phyloP scores from a whole-genome alignment of 2,888 invertebrate genomes.

The Miltochrista miniata region DNA sequence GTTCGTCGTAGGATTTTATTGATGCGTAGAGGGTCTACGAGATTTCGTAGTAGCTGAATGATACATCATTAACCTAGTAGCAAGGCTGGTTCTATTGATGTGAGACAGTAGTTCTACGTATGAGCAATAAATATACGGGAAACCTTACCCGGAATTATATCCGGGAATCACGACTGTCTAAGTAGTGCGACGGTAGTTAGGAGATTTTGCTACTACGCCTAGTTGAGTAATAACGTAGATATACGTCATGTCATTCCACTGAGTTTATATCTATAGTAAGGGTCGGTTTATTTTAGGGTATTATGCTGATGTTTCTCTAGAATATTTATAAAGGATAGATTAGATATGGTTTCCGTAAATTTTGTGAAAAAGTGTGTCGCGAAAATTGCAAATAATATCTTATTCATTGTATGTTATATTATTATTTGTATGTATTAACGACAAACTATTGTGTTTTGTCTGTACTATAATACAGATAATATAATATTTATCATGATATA shows the following conservation, averaged over 20 bases:
- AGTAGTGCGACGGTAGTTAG: slow-evolving; percentile 33
- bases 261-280: slow-evolving; percentile 32
- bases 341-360: too few relatives aligned
- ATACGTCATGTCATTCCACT: slow-evolving; percentile 34
- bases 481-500: background rate
- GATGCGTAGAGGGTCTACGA: slow-evolving; percentile 35
- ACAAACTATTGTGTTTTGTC: background rate
- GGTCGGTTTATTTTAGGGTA: slow-evolving; percentile 11
- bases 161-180: slow-evolving; percentile 50
- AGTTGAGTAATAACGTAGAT: slow-evolving; percentile 32
- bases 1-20: slow-evolving; percentile 32
- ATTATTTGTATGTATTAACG: too few relatives aligned
- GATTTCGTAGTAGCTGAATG: slow-evolving; percentile 38
- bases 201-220: slow-evolving; percentile 33
- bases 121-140: slow-evolving; percentile 71
- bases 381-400: too few relatives aligned
- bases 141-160: slow-evolving; percentile 70
- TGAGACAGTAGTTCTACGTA: slow-evolving; percentile 51
- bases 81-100: slow-evolving; percentile 49
- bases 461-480: background rate
- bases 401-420: too few relatives aligned
- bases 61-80: slow-evolving; percentile 54
- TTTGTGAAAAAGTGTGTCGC: too few relatives aligned
- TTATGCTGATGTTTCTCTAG: slow-evolving; percentile 1
- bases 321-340: background rate